These are phyloP conservation scores for Parapristionchus giblindavisi DNA, from an alignment of 2,888 invertebrate genomes.

Conservation along the genomic window DNA sequence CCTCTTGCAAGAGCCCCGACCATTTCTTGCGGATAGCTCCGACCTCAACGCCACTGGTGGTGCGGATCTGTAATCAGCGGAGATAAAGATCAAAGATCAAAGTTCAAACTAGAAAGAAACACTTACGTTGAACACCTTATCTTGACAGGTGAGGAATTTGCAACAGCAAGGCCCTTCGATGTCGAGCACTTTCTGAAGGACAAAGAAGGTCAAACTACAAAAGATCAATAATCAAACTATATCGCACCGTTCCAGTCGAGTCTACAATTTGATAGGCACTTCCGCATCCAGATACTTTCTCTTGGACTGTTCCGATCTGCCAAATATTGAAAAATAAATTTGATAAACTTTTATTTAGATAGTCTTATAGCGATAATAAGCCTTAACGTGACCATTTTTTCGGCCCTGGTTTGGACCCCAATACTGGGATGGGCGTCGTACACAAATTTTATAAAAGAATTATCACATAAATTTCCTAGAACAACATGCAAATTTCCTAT, in stretches of 20 bases:
- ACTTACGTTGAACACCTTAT: slow-evolving; percentile 52
- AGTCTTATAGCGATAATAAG: too few species aligned
- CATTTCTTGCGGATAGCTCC: slow-evolving; percentile 55
- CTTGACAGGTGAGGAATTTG: slow-evolving; percentile 42
- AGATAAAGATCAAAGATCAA: slow-evolving; percentile 1
- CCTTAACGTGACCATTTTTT: too few species aligned
- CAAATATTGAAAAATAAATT: neutral
- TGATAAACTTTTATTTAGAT: too few species aligned
- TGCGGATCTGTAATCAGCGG: slow-evolving; percentile 7
- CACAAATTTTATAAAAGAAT: neutral
- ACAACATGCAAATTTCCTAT: too few species aligned
- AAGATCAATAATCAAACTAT: slow-evolving; percentile 17
- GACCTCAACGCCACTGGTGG: slow-evolving; percentile 27
- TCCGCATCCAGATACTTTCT: slow-evolving; percentile 43
- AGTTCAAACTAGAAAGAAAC: neutral
- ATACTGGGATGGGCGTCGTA: too few species aligned
- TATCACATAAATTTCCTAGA: too few species aligned
- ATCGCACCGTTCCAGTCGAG: slow-evolving; percentile 39
- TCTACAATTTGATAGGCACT: slow-evolving; percentile 44
- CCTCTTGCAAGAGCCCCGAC: slow-evolving; percentile 52
- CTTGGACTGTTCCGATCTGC: slow-evolving; percentile 44
- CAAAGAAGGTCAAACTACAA: too few species aligned
- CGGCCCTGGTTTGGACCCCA: too few species aligned
- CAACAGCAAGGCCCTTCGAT: slow-evolving; percentile 46
- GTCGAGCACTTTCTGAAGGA: slow-evolving; percentile 15